These are phyloP conservation scores for Oxycera nigricornis DNA, from an alignment of 2,888 invertebrate genomes.

Conservation along the genomic window DNA sequence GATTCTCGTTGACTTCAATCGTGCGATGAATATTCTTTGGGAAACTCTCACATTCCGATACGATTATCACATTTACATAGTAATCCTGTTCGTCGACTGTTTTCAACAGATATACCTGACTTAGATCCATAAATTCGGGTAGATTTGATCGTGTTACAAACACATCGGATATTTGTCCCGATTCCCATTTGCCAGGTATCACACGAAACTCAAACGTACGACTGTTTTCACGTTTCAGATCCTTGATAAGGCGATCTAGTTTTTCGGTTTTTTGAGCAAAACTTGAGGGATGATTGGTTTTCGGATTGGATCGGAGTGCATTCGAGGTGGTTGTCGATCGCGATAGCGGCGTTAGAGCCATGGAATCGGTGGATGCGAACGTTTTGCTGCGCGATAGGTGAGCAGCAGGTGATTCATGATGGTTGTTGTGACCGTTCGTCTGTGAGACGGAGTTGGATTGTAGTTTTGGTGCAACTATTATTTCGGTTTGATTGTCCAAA, in stretches of 20 bases:
- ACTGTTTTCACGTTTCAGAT: slow-evolving; percentile 56
- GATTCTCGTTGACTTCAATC: slow-evolving; percentile 59
- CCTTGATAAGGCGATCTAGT: slow-evolving; percentile 57
- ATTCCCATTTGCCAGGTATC: slow-evolving; percentile 57
- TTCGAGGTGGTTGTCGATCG: slow-evolving; percentile 56
- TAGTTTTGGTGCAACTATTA: slow-evolving; percentile 61
- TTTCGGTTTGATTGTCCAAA: slow-evolving; percentile 67
- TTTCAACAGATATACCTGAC: slow-evolving; percentile 56
- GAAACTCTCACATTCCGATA: slow-evolving; percentile 52
- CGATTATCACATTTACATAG: slow-evolving; percentile 51
- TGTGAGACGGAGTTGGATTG: slow-evolving; percentile 43
- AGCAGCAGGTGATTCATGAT: background rate
- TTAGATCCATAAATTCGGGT: slow-evolving; percentile 59
- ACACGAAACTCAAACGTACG: slow-evolving; percentile 59
- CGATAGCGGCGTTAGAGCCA: slow-evolving; percentile 44
- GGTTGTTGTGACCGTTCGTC: background rate
- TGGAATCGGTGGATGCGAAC: slow-evolving; percentile 35
- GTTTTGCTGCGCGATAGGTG: slow-evolving; percentile 47
- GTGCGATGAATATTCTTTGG: slow-evolving; percentile 58
- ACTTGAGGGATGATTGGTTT: slow-evolving; percentile 49
- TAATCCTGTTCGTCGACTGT: slow-evolving; percentile 51
- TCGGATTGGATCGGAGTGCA: slow-evolving; percentile 50
- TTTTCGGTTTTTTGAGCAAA: slow-evolving; percentile 56
- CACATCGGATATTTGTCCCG: slow-evolving; percentile 59
- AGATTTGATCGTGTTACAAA: slow-evolving; percentile 57